phyloP scores from a whole-genome alignment of 53 echinoderm and acorn worm species.

The Glandiceps talaboti region DNA sequence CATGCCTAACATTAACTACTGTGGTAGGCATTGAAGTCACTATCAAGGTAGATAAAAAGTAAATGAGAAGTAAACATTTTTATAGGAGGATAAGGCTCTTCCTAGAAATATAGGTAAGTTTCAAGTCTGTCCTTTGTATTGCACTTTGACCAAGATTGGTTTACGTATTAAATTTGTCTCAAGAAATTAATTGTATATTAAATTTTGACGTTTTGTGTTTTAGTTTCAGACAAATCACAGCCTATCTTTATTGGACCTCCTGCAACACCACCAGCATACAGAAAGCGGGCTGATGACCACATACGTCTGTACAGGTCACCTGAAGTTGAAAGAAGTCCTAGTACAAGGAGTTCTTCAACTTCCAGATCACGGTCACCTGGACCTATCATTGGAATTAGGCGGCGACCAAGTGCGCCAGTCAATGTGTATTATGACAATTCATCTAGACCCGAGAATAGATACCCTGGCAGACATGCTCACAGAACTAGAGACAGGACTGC shows the following conservation, averaged over 20 bases:
- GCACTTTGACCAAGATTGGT: too few species aligned
- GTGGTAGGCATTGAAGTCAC: too few species aligned
- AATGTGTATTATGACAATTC: neutral
- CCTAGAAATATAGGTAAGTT: too few species aligned
- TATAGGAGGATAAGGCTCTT: too few species aligned
- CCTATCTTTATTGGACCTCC: neutral
- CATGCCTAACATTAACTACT: too few species aligned
- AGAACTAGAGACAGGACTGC: neutral
- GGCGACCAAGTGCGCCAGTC: neutral
- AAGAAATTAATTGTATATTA: too few species aligned
- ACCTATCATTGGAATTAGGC: neutral
- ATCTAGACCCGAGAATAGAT: neutral
- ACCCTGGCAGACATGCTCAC: neutral
- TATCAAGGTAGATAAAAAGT: too few species aligned
- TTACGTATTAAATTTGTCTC: too few species aligned
- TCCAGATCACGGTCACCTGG: neutral
- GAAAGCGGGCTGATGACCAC: neutral
- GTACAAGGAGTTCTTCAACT: neutral
- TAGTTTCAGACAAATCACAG: neutral
- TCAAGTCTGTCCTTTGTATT: too few species aligned
- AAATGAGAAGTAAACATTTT: too few species aligned
- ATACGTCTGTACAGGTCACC: neutral
- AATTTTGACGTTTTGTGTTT: neutral
- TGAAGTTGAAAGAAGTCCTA: neutral
- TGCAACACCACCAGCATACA: neutral